Conservation (phyloP, 2,797 vertebrate genomes). For the Anabas testudineus region DNA sequence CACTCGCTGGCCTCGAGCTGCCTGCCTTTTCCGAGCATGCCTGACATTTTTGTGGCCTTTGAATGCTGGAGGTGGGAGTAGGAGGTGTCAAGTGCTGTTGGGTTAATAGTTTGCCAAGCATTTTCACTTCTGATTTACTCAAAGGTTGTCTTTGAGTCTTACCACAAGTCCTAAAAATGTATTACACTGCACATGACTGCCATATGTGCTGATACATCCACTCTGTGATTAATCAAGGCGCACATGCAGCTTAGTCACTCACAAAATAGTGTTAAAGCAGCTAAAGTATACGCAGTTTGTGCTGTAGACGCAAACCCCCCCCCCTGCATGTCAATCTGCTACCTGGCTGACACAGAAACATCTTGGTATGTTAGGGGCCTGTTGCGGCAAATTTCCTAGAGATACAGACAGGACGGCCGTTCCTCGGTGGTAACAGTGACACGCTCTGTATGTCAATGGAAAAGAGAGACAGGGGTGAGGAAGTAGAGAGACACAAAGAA, state of each 20-base stretch:
- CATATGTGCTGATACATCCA: slow-evolving; percentile 15
- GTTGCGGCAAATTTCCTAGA: background rate
- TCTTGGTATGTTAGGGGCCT: background rate
- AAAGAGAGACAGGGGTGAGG: slow-evolving; percentile 40
- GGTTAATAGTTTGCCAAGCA: slow-evolving; percentile 45
- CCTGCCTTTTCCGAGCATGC: slow-evolving; percentile 46
- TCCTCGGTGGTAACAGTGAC: background rate
- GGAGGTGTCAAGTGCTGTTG: slow-evolving; percentile 13
- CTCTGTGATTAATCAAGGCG: slow-evolving; percentile 1
- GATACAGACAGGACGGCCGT: slow-evolving; percentile 5
- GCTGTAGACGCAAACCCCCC: background rate
- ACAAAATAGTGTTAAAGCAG: background rate
- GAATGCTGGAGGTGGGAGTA: slow-evolving; percentile 21
- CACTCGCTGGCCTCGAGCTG: background rate
- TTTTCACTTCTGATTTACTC: slow-evolving; percentile 43
- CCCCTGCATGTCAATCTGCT: background rate
- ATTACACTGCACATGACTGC: slow-evolving; percentile 27
- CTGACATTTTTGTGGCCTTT: slow-evolving; percentile 62
- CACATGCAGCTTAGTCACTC: slow-evolving; percentile 25
- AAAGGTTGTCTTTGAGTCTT: background rate
- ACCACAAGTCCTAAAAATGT: slow-evolving; percentile 27
- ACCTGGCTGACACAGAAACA: background rate
- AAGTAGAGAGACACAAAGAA: slow-evolving; percentile 37
- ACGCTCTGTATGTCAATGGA: slow-evolving; percentile 42
- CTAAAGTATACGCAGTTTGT: background rate